These are phyloP conservation scores for Melanaphis sacchari DNA, from an alignment of 1,140 invertebrate species.

Conservation along the genomic window DNA sequence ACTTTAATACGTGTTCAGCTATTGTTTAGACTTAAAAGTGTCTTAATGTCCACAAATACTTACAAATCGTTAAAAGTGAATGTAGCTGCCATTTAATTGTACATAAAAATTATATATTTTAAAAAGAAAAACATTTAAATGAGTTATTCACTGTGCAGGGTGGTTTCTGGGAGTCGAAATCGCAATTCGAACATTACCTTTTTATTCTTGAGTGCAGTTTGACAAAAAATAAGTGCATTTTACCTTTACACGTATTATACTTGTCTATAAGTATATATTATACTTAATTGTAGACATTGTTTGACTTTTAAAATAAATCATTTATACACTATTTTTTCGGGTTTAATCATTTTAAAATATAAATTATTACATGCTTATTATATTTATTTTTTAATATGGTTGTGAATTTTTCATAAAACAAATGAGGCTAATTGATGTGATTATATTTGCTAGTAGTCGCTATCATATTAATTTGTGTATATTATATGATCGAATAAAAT, in stretches of 20 bases:
- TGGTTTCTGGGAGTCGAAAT: neutral
- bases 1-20: no score
- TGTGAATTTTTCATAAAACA: no score
- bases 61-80: neutral
- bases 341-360: neutral
- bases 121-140: neutral
- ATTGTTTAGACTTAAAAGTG: no score
- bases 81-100: neutral
- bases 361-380: neutral
- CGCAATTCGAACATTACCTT: neutral
- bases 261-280: neutral
- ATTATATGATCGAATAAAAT: no score
- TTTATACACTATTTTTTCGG: neutral
- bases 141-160: neutral
- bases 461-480: no score
- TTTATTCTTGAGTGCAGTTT: neutral
- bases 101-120: neutral
- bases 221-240: neutral
- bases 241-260: neutral
- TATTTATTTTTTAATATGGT: neutral
- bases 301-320: neutral
- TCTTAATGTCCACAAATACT: neutral
- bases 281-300: neutral
- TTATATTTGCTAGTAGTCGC: no score
- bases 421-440: no score